These are phyloP conservation scores for Tragelaphus buxtoni DNA, from an alignment of 2,113 vertebrate species.

Conservation along the genomic window DNA sequence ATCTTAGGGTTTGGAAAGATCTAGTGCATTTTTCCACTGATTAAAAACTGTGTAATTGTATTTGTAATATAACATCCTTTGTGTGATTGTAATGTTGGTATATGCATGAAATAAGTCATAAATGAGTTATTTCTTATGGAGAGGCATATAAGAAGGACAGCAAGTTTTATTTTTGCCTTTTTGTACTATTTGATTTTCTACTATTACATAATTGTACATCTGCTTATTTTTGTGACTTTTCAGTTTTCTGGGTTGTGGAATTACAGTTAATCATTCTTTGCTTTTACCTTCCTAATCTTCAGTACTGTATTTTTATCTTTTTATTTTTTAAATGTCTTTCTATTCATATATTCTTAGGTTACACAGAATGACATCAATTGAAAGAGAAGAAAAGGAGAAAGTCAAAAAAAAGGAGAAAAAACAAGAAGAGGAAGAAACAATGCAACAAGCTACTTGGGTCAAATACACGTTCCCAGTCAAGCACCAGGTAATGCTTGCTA, in stretches of 20 bases:
- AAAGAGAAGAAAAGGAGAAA: conserved; percentile 97
- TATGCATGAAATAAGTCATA: background rate
- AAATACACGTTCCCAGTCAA: conserved; percentile 98
- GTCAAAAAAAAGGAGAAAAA: conserved; percentile 96
- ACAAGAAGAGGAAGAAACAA: conserved; percentile 95
- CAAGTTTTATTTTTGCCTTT: background rate
- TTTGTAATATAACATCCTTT: background rate
- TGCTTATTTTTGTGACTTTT: background rate
- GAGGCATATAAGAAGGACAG: background rate
- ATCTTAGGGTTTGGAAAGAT: background rate
- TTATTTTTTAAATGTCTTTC: background rate
- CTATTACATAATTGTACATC: background rate
- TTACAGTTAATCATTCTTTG: conserved; percentile 1
- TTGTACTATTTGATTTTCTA: background rate
- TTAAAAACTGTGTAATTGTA: background rate
- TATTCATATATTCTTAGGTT: conserved; percentile 79
- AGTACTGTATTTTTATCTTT: background rate
- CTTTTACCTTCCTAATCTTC: conserved; percentile 27
- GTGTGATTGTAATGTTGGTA: background rate
- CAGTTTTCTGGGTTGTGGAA: background rate
- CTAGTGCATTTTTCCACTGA: background rate
- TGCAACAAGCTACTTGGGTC: conserved; percentile 98
- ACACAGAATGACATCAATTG: conserved; percentile 96
- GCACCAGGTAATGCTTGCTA: conserved; percentile 87
- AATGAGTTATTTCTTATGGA: background rate